Base-by-base conservation (phyloP, 2,113 vertebrate species). In the Periophthalmodon schlosseri region DNA sequence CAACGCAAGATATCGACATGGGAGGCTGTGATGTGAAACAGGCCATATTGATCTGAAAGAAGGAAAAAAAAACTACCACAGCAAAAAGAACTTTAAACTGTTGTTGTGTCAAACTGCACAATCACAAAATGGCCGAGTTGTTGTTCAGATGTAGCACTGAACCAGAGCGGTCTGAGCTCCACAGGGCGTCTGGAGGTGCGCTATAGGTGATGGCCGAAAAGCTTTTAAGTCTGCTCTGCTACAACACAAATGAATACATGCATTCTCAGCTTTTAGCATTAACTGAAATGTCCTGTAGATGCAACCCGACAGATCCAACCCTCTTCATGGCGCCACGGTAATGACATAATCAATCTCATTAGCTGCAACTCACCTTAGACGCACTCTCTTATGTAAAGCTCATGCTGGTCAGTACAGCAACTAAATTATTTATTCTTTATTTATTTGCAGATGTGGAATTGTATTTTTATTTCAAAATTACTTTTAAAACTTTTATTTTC, bases 21-120 rank as follows among this genome's bases (percentile, higher is more conserved):
- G 36, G 54, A 33, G 56, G 71, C 74, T 58, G 67, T 39, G 72
- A 83, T 67, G 39, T 75, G 74, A 73, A 83, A 80, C 71, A 80
- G 20, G 60, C 68, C 64, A 66, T 57, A 86, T 73, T n/a, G 77
- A 86, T 36, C 23, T 20, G 24, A 16, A 44, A 39, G 13, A 34
- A 28, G 50, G 28, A 8, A 44, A 72, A 46, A 56, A 21, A 56
- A 56, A n/a, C 5, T 0, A 56, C n/a, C 8, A 21, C 52, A 9
- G 65, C n/a, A 24, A 64, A 66, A 44, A 9, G 12, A 63, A 63
- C 14, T 63, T 63, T 63, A 60, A 34, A 57, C n/a, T 23, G 54
- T 20, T 10, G 54, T 57, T 5, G 10, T 57, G 54, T 56, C 20
- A 56, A 56, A n/a, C 18, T 7, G n/a, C n/a, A 10, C 7, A 6